phyloP scores from a whole-genome alignment of 1,140 invertebrate species.

The Cephus cinctus region DNA sequence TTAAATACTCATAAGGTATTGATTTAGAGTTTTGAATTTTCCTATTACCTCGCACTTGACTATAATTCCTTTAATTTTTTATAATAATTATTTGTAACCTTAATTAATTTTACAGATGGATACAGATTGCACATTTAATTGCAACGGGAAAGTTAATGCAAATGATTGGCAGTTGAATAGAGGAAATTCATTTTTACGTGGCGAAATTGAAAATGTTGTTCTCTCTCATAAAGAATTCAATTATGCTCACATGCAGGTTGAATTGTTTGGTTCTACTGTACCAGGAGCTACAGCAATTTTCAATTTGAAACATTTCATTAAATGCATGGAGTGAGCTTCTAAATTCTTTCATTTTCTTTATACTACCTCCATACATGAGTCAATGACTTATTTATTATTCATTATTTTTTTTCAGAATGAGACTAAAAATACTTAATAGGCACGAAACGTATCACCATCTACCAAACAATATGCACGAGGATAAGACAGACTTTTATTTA shows the following conservation, averaged over 20 bases:
- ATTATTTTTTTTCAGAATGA: constrained; percentile 26
- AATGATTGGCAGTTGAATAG: constrained; percentile 39
- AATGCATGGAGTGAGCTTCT: constrained; percentile 43
- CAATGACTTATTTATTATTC: not conserved
- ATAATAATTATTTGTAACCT: no score
- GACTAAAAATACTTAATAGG: constrained; percentile 41
- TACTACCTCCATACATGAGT: no score
- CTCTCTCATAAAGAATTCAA: constrained; percentile 14
- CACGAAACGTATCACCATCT: constrained; percentile 31
- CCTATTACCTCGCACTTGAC: no score
- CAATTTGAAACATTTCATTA: constrained; percentile 34
- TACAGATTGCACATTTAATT: constrained; percentile 29
- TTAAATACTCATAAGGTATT: no score
- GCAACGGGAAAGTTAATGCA: constrained; percentile 39
- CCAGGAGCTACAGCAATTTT: constrained; percentile 34
- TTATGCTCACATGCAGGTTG: constrained; percentile 16
- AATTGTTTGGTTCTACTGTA: constrained; percentile 34
- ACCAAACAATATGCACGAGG: constrained; percentile 10
- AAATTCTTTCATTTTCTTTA: constrained; percentile 7
- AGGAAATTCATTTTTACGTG: constrained; percentile 20
- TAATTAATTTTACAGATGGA: constrained; percentile 29
- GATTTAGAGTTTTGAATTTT: no score
- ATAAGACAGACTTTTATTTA: constrained; percentile 35
- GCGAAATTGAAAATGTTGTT: constrained; percentile 34
- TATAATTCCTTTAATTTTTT: no score